Conservation (phyloP, 2,888 invertebrate species). For the Limnephilus marmoratus region DNA sequence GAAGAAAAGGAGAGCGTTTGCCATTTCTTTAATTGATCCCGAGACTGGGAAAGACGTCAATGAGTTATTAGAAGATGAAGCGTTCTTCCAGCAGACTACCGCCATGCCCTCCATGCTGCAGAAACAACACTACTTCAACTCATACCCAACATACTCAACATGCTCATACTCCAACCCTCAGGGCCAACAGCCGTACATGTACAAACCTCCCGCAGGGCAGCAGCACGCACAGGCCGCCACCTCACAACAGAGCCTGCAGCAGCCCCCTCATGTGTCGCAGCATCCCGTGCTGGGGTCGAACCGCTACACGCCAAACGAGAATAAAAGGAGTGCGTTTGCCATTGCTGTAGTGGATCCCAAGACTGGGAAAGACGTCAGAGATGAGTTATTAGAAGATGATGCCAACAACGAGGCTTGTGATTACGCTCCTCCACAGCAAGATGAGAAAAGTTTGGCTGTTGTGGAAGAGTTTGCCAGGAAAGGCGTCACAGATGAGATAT, state of each 20-base stretch:
- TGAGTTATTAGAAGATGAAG: conserved; percentile 65
- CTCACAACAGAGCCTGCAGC: conserved; percentile 69
- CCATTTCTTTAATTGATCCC: conserved; percentile 59
- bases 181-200: conserved; percentile 49
- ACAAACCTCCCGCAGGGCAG: conserved; percentile 27
- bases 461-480: conserved; percentile 61
- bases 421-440: no score
- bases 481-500: conserved; percentile 64
- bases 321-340: conserved; percentile 50
- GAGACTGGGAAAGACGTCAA: conserved; percentile 68
- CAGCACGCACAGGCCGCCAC: conserved; percentile 54
- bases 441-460: no score
- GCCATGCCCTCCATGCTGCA: conserved; percentile 15
- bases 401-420: no score
- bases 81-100: conserved; percentile 34
- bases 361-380: no score
- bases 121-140: no score
- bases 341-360: conserved; percentile 37
- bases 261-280: no score
- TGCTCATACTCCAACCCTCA: no score
- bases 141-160: no score
- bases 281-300: conserved; percentile 69
- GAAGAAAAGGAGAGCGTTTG: conserved; percentile 50
- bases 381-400: no score
- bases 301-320: conserved; percentile 69